Evolutionary conservation across 2,113 vertebrate species (phyloP).

Genomic region (Peromyscus leucopus): DNA sequence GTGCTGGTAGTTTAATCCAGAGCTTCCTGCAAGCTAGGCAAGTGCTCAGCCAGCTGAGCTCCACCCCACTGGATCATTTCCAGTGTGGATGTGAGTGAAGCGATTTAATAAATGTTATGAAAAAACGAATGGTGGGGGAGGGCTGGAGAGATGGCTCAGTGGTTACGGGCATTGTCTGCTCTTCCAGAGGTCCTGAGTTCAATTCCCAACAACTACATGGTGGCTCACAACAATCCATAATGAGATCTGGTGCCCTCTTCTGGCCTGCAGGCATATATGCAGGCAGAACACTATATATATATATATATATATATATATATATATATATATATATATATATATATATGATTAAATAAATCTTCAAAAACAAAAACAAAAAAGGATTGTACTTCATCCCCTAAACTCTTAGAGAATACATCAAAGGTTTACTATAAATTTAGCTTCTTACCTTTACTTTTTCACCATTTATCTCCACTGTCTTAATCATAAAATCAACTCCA

Average conservation of each 20-base stretch:
- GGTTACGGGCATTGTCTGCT: no score
- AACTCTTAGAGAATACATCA: neutral
- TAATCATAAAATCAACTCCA: constrained; percentile 99
- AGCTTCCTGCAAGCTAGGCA: neutral
- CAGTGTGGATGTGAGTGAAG: neutral
- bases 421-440: neutral
- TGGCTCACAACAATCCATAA: no score
- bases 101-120: constrained; percentile 16
- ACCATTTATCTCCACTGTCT: constrained; percentile 99
- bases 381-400: neutral
- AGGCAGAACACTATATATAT: no score
- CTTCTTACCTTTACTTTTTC: constrained; percentile 97
- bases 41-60: neutral
- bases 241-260: no score
- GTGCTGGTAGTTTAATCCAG: neutral
- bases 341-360: no score
- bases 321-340: no score
- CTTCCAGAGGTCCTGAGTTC: no score
- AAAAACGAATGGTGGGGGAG: neutral
- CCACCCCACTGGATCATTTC: neutral
- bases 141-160: no score
- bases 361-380: no score
- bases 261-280: no score
- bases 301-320: no score
- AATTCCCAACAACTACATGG: no score